Evolutionary conservation across 2,888 invertebrate genomes (phyloP).

Genomic region (Thelaira solivaga): DNA sequence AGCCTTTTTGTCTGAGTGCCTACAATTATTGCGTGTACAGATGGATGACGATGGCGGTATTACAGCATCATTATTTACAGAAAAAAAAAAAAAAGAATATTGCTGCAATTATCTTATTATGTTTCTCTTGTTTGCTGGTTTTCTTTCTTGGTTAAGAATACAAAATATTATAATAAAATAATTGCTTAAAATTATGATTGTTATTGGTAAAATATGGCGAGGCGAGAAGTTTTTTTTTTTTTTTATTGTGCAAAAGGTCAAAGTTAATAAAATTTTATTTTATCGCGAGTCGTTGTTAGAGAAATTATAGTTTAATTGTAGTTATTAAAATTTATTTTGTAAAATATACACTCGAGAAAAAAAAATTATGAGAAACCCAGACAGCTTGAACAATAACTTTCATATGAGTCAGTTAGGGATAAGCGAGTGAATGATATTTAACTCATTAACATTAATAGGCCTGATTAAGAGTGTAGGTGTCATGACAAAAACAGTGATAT

Average conservation of each 20-base stretch:
- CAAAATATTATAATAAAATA: constrained; percentile 30
- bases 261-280: constrained; percentile 18
- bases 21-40: constrained; percentile 31
- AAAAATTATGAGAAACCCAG: too few species aligned
- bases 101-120: constrained; percentile 50
- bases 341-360: too few species aligned
- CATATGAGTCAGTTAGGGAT: too few species aligned
- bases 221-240: too few species aligned
- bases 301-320: background rate
- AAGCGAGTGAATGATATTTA: too few species aligned
- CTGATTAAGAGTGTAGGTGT: too few species aligned
- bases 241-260: constrained; percentile 40
- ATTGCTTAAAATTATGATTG: constrained; percentile 23
- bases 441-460: too few species aligned
- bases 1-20: background rate
- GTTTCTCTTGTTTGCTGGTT: constrained; percentile 19
- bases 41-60: background rate
- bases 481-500: too few species aligned
- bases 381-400: too few species aligned
- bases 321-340: background rate
- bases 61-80: constrained; percentile 23
- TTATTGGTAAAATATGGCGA: background rate
- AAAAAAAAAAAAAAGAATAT: background rate
- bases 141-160: constrained; percentile 34
- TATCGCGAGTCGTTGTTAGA: background rate